Evolutionary conservation across 2,113 vertebrate genomes (phyloP), one percentile per base, ranked within the genome.

Genomic region (Chionomys nivalis): DNA sequence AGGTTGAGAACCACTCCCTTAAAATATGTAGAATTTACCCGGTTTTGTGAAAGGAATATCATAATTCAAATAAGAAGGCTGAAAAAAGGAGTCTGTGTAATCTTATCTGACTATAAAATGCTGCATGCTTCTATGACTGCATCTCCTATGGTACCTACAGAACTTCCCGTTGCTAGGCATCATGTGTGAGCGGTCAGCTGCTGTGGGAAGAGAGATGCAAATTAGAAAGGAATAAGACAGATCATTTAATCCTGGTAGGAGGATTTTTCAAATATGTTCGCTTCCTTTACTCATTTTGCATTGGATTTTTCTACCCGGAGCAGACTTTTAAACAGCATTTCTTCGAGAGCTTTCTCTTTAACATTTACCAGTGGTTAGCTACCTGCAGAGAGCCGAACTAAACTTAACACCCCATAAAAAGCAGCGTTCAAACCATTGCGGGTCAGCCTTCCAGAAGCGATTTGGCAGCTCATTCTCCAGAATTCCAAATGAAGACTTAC

Each of bases 331-430:
- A 86, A 78, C 52, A 93, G 61, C 33, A 85, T 87, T 87, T 88
- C 90, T 47, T 52, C 26, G 82, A 52, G 77, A 49, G 58, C 65
- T 91, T 93, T 94, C 90, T 93, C 87, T 89, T 93, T 83, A 91
- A 79, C 76, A 88, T 90, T 92, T 81, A 78, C 63, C 26, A 2
- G 86, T 72, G 70, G 58, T 85, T n/a, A 94, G 85, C 90, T 91
- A 70, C 88, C 97, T 90, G 90, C 26, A 2, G 94, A 88, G 63
- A 75, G 68, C 49, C 42, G n/a, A 66, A 58, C 73, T n/a, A 44
- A 87, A 73, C 52, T 28, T 72, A 87, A 82, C 21, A 23, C 58
- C 79, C n/a, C 47, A 26, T 42, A 90, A 75, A 65, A 78, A 79
- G 81, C 79, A 19, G 85, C 85, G 26, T 65, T 76, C 78, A 87